Percentiles rank a stretch among this genome's conserved stretches.
Conservation (phyloP, 1,140 invertebrate species). For the Plodia interpunctella region DNA sequence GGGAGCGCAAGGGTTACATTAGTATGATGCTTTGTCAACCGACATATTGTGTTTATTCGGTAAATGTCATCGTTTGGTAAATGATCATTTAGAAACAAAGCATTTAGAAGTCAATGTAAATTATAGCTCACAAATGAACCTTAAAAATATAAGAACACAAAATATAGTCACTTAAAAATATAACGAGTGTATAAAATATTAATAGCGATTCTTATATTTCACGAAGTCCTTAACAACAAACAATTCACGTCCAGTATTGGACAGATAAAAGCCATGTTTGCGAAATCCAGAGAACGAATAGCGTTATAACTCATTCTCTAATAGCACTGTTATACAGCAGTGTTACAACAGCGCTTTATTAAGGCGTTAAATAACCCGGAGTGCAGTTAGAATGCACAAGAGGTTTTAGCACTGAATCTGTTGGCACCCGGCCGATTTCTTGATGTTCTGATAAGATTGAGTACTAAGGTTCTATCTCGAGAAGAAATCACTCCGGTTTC, state of each 20-base stretch:
- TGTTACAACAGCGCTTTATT: background rate
- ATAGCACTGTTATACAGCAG: conserved; percentile 2
- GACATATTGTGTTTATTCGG: too few species aligned
- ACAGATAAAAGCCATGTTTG: conserved; percentile 1
- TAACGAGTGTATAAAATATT: too few species aligned
- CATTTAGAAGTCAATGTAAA: too few species aligned
- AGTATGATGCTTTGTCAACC: too few species aligned
- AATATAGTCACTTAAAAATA: too few species aligned
- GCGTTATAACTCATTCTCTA: background rate
- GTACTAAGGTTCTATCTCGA: background rate
- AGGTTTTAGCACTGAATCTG: background rate
- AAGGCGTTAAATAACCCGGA: conserved; percentile 1
- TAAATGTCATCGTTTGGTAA: too few species aligned
- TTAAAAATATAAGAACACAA: too few species aligned
- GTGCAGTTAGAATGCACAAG: background rate
- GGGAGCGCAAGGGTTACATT: too few species aligned
- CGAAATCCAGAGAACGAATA: background rate
- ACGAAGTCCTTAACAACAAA: background rate
- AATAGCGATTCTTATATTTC: background rate
- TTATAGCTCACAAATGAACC: too few species aligned
- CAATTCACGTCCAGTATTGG: background rate
- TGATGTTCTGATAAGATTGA: background rate
- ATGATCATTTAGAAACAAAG: too few species aligned
- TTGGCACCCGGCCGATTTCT: conserved; percentile 5
- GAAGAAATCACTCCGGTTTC: background rate